Evolutionary conservation across 2,888 invertebrate species (phyloP), one percentile per base, ranked within the genome.

Genomic region (Eristalis tenax): DNA sequence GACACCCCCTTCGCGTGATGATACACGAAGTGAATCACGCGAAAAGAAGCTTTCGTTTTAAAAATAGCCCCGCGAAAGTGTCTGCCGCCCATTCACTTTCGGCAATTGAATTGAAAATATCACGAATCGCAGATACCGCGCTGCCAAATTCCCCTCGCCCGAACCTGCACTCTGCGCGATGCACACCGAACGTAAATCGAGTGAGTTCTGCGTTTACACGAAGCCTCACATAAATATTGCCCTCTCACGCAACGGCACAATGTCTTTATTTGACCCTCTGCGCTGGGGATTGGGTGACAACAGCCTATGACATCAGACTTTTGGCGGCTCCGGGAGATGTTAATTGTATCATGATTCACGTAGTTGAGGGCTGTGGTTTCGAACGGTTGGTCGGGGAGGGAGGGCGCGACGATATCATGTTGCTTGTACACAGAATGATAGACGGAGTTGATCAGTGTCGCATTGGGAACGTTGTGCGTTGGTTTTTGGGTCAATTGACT

Each of bases 11-110:
- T 3, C 18, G 18, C 10, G 18, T 2, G 50, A 50, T 50, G 50
- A 50, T 50, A 50, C 50, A 35, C 59, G 50, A 32, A 75, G 74
- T 85, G 84, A 85, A 76, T 84, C 84, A 84, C 68, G 59, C 65
- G 35, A 80, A 75, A 70, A 68, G 65, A 85, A 85, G 84, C 84
- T 85, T 81, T 85, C 35, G 2, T 0, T 75, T 84, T 85, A 85
- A 76, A 85, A 85, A 85, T 85, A 85, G 81, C 71, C 23, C 63
- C 43, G 68, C 66, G 13, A 81, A 85, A 85, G 84, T 85, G 84
- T 76, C 84, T 75, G 38, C 57, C 57, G 28, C 73, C 63, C 18
- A 74, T 83, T 74, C 69, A 66, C 80, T 76, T 80, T 75, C 38
- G 71, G 66, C 79, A 50, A 50, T 50, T 50, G 18, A 85, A 85